These are phyloP conservation scores for Puntigrus tetrazona DNA, from an alignment of 2,113 vertebrate species.

Conservation along the genomic window DNA sequence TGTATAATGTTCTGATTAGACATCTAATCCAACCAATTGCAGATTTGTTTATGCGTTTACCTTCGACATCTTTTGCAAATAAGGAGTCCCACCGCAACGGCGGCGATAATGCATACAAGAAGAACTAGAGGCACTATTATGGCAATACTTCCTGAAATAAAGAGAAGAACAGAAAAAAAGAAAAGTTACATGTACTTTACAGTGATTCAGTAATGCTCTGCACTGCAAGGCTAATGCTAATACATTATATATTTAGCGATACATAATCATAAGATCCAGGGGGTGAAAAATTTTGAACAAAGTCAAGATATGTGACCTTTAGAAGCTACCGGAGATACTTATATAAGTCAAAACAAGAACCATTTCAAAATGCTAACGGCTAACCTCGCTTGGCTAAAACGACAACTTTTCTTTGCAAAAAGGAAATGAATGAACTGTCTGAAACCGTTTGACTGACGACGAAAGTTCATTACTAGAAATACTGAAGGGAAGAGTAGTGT, in stretches of 20 bases:
- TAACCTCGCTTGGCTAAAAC: constrained; percentile 40
- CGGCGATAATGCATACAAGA: constrained; percentile 81
- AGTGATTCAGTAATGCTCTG: background rate
- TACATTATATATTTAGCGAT: background rate
- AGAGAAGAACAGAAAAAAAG: background rate
- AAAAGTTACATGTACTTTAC: background rate
- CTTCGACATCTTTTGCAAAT: constrained; percentile 86
- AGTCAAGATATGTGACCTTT: background rate
- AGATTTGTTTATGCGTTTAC: constrained; percentile 63
- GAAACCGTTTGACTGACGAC: background rate
- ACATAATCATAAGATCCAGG: too few relatives aligned
- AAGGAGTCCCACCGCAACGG: constrained; percentile 83
- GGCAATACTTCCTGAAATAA: constrained; percentile 81
- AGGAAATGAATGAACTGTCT: constrained; percentile 3
- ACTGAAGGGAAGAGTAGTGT: constrained; percentile 3
- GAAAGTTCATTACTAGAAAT: background rate
- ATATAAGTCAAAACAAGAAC: background rate
- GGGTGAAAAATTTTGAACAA: background rate
- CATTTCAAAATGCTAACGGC: background rate
- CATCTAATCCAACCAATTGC: background rate
- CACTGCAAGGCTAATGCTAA: too few relatives aligned
- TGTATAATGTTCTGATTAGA: background rate
- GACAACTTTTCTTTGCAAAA: constrained; percentile 37
- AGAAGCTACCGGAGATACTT: background rate
- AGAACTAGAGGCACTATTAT: constrained; percentile 87